Evolutionary conservation across 2,888 invertebrate species (phyloP).

Genomic region (Nyleta sp.): DNA sequence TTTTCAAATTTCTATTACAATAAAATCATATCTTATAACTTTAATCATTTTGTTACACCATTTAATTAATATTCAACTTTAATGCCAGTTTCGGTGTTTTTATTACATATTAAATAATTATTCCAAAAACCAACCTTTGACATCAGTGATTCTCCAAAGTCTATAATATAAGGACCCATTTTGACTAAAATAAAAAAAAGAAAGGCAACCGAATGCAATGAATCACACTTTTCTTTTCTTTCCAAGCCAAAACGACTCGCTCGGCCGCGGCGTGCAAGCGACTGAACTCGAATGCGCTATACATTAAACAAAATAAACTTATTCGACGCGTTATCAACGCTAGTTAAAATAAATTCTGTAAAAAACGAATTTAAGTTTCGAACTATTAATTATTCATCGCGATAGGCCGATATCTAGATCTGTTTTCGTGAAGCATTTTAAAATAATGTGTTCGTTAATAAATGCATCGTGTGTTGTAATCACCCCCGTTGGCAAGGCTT

Average conservation of each 20-base stretch:
- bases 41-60: too few relatives aligned
- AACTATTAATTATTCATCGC: conserved; percentile 24
- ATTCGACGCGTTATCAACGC: conserved; percentile 23
- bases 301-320: conserved; percentile 38
- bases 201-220: too few relatives aligned
- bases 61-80: too few relatives aligned
- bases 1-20: too few relatives aligned
- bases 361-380: conserved; percentile 20
- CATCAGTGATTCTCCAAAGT: too few relatives aligned
- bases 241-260: not conserved
- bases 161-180: too few relatives aligned
- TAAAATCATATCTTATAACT: too few relatives aligned
- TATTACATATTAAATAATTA: too few relatives aligned
- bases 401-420: conserved; percentile 29
- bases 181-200: too few relatives aligned
- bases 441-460: conserved; percentile 13
- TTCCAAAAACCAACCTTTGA: too few relatives aligned
- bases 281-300: conserved; percentile 19
- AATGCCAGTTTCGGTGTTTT: too few relatives aligned
- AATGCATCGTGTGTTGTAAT: conserved; percentile 1
- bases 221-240: too few relatives aligned
- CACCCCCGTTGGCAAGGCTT: not conserved
- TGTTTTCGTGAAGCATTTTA: conserved; percentile 13
- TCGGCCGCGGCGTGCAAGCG: not conserved
- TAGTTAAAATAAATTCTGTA: conserved; percentile 24